A percentile compares a stretch with the other conserved stretches of the same genome.
These are phyloP conservation scores for Xylota segnis DNA, from an alignment of 2,888 invertebrate species.

Conservation along the genomic window DNA sequence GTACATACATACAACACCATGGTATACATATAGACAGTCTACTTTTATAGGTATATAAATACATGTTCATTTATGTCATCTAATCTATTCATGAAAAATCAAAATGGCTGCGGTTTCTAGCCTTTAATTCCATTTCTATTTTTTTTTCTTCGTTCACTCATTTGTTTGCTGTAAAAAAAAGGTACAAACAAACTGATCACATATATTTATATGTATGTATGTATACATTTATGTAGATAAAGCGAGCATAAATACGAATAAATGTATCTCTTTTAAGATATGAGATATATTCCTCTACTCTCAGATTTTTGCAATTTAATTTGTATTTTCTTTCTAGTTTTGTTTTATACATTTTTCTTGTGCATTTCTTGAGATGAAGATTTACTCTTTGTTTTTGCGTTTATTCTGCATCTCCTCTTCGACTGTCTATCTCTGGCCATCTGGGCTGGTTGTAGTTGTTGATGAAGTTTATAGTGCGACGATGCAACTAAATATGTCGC, in stretches of 20 bases:
- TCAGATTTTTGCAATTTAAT: slow-evolving; percentile 60
- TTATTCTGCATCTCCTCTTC: slow-evolving; percentile 13
- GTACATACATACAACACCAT: slow-evolving; percentile 19
- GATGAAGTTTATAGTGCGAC: slow-evolving; percentile 54
- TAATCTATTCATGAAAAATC: slow-evolving; percentile 70
- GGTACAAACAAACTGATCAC: background rate
- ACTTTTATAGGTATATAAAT: slow-evolving; percentile 30
- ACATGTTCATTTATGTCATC: slow-evolving; percentile 69
- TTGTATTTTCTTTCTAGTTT: slow-evolving; percentile 53
- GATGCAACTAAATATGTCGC: slow-evolving; percentile 68
- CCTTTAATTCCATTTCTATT: slow-evolving; percentile 35
- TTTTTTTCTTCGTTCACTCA: slow-evolving; percentile 27
- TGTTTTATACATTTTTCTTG: slow-evolving; percentile 37
- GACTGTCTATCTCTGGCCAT: slow-evolving; percentile 49
- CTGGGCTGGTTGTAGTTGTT: slow-evolving; percentile 27
- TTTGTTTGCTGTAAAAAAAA: slow-evolving; percentile 19
- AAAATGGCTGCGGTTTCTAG: slow-evolving; percentile 68
- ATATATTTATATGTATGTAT: background rate
- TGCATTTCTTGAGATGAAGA: slow-evolving; percentile 53
- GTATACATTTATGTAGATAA: slow-evolving; percentile 20
- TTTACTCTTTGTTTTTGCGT: slow-evolving; percentile 58
- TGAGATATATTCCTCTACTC: slow-evolving; percentile 37
- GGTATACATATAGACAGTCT: slow-evolving; percentile 17
- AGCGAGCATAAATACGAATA: slow-evolving; percentile 35
- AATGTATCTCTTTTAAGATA: slow-evolving; percentile 37